phyloP scores from a whole-genome alignment of 2,797 vertebrate genomes.

The Sebastes reedi region DNA sequence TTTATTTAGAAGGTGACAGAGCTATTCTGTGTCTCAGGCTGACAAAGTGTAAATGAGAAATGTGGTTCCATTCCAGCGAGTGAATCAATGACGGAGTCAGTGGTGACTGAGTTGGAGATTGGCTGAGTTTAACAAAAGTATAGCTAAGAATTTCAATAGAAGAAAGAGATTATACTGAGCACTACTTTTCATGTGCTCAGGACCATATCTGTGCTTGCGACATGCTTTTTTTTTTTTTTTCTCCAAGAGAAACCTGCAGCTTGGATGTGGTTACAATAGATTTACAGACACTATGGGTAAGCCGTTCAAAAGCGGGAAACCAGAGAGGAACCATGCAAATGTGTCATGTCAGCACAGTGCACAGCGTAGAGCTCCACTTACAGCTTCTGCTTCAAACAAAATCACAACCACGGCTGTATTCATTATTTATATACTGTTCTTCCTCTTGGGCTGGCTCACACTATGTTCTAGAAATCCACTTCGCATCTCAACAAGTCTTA shows the following conservation, averaged over 20 bases:
- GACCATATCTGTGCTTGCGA: not conserved
- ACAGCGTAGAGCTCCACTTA: slow-evolving; percentile 4
- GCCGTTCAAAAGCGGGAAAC: slow-evolving; percentile 25
- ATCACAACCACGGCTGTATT: slow-evolving; percentile 10
- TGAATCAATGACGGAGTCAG: not conserved
- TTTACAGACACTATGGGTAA: slow-evolving; percentile 18
- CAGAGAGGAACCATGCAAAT: slow-evolving; percentile 25
- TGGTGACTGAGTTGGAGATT: not conserved
- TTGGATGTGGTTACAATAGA: slow-evolving; percentile 22
- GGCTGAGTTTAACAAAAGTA: not conserved
- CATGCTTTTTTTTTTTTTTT: slow-evolving; percentile 4
- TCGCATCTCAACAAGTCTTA: not conserved
- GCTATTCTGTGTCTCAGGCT: not conserved
- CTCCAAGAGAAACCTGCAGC: slow-evolving; percentile 7
- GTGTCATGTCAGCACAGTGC: slow-evolving; percentile 43
- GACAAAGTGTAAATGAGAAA: not conserved
- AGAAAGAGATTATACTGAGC: not conserved
- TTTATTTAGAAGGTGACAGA: not conserved
- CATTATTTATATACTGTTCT: slow-evolving; percentile 37
- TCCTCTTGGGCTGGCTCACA: not conserved
- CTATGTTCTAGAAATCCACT: slow-evolving; percentile 11
- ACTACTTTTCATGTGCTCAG: not conserved
- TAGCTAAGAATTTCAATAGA: not conserved
- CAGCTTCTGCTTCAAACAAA: slow-evolving; percentile 40
- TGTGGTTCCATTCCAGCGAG: not conserved